A percentile compares a stretch with the other conserved stretches of the same genome.
Conservation (phyloP, 2,113 vertebrate genomes). For the Atlantisia rogersi region DNA sequence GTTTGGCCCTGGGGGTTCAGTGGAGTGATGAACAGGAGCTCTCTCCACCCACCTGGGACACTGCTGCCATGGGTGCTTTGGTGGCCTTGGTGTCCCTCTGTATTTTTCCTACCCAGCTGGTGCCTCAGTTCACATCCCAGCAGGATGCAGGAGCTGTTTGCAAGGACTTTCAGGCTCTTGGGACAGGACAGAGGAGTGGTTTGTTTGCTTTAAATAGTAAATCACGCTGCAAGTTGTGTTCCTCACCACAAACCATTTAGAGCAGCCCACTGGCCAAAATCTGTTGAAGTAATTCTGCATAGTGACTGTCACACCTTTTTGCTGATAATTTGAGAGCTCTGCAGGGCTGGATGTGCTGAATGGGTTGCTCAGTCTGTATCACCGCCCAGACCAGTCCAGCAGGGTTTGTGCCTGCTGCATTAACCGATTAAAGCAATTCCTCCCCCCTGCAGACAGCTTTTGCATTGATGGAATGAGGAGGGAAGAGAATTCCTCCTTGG, state of each 20-base stretch:
- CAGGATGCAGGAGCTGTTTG: neutral
- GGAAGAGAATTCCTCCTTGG: neutral
- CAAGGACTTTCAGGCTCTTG: rapidly evolving
- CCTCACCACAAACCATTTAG: neutral
- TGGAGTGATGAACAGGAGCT: neutral
- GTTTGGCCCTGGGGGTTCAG: rapidly evolving
- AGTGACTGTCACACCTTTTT: neutral
- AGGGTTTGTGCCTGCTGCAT: neutral
- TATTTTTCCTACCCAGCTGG: rapidly evolving
- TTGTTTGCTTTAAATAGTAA: neutral
- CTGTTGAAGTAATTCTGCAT: neutral
- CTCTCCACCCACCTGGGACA: rapidly evolving
- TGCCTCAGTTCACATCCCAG: neutral
- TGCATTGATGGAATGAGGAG: neutral
- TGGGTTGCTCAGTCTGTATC: neutral
- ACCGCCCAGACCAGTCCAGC: neutral
- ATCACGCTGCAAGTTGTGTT: neutral
- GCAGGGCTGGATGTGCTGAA: too few relatives aligned
- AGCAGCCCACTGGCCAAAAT: neutral
- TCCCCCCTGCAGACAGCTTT: neutral
- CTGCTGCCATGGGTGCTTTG: neutral
- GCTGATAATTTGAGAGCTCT: neutral
- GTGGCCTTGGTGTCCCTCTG: neutral
- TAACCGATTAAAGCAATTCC: neutral
- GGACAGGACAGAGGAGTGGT: neutral